Conservation (phyloP, 2,113 vertebrate species). For the Colius striatus region DNA sequence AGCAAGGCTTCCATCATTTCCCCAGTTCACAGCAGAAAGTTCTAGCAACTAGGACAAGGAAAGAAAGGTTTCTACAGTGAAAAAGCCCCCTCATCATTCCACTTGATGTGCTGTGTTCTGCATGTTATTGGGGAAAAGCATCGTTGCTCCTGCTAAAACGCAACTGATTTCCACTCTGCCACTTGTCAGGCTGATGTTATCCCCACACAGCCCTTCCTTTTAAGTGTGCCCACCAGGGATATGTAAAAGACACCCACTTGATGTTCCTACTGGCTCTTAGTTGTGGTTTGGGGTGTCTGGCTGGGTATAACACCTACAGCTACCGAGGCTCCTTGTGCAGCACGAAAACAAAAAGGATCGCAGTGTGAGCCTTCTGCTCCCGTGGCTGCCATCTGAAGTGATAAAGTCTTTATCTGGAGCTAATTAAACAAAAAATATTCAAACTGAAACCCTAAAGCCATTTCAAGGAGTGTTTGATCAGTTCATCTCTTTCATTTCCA, state of each 20-base stretch:
- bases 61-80: neutral
- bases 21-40: neutral
- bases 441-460: conserved; percentile 40
- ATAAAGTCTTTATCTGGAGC: neutral
- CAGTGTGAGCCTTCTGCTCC: neutral
- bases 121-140: neutral
- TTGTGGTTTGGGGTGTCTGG: neutral
- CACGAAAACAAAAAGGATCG: neutral
- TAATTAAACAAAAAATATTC: conserved; percentile 38
- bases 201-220: neutral
- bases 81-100: neutral
- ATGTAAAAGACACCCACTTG: neutral
- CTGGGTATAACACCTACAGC: neutral
- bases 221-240: neutral
- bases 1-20: neutral
- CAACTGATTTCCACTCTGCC: neutral
- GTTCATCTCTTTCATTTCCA: conserved; percentile 45
- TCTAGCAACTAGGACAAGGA: neutral
- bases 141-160: neutral
- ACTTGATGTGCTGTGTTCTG: neutral
- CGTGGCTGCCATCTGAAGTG: neutral
- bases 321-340: neutral
- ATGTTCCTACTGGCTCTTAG: neutral
- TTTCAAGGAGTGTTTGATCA: conserved; percentile 36
- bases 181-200: neutral